Evolutionary conservation across 2,113 vertebrate genomes (phyloP).

Genomic region (Rhizomys pruinosus): DNA sequence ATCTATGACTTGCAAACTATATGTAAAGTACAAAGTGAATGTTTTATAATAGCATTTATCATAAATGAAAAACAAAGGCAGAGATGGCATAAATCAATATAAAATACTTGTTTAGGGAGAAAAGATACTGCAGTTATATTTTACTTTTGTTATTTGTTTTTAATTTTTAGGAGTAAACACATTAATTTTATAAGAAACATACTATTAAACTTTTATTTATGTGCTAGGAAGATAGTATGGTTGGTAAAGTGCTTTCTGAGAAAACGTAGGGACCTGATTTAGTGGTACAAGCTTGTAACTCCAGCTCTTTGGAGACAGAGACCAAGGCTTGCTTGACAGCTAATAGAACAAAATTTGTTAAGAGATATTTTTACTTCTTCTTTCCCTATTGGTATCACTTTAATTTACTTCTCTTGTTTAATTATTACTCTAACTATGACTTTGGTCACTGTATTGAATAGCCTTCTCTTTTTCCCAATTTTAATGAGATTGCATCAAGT

Average conservation of each 20-base stretch:
- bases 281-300: not conserved
- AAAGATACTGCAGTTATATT: not conserved
- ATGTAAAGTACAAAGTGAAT: not conserved
- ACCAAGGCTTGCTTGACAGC: no score
- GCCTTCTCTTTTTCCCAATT: no score
- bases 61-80: not conserved
- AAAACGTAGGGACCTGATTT: not conserved
- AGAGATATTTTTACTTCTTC: no score
- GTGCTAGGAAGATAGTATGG: not conserved
- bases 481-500: no score
- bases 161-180: not conserved
- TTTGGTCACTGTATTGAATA: no score
- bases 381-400: no score
- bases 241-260: not conserved
- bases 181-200: slow-evolving; percentile 48
- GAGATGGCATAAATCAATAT: not conserved
- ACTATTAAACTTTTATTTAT: slow-evolving; percentile 35
- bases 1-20: not conserved
- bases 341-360: no score
- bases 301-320: no score
- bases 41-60: not conserved
- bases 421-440: no score
- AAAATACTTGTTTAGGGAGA: not conserved
- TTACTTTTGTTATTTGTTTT: not conserved
- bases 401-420: no score